A percentile compares a stretch with the other conserved stretches of the same genome.
phyloP scores from a whole-genome alignment of 2,888 invertebrate genomes.

The Lochmaea capreae region DNA sequence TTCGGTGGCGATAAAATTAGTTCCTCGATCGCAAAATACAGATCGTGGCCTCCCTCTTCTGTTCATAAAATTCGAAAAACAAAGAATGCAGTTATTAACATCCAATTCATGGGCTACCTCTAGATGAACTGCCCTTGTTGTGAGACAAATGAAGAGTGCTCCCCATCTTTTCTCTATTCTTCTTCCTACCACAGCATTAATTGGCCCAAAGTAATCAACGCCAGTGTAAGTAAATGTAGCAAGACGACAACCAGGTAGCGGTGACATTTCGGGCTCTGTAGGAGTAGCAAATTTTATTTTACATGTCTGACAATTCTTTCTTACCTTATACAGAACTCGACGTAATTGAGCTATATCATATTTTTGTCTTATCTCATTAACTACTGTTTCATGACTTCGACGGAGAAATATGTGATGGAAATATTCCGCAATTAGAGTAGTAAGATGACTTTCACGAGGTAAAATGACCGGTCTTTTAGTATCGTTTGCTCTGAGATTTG shows the following conservation, averaged over 20 bases:
- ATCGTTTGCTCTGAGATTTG: too few species aligned
- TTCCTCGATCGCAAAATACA: too few species aligned
- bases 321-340: background rate
- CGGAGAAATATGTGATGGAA: background rate
- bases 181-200: slow-evolving; percentile 32
- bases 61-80: slow-evolving; percentile 24
- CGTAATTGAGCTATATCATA: background rate
- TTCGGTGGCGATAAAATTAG: too few species aligned
- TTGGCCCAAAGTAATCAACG: slow-evolving; percentile 39
- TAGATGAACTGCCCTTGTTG: slow-evolving; percentile 32
- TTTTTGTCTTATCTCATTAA: slow-evolving; percentile 10
- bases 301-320: background rate
- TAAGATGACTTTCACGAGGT: too few species aligned
- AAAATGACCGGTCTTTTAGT: too few species aligned
- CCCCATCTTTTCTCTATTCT: slow-evolving; percentile 34
- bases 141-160: slow-evolving; percentile 30
- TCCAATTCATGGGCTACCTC: slow-evolving; percentile 24
- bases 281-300: slow-evolving; percentile 1
- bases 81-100: slow-evolving; percentile 8
- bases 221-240: slow-evolving; percentile 31
- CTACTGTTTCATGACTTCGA: background rate
- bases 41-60: slow-evolving; percentile 28
- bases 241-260: slow-evolving; percentile 24
- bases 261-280: slow-evolving; percentile 30
- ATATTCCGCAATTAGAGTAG: too few species aligned